These are phyloP conservation scores for Trialeurodes vaporariorum DNA, from an alignment of 1,140 invertebrate genomes.

Conservation along the genomic window DNA sequence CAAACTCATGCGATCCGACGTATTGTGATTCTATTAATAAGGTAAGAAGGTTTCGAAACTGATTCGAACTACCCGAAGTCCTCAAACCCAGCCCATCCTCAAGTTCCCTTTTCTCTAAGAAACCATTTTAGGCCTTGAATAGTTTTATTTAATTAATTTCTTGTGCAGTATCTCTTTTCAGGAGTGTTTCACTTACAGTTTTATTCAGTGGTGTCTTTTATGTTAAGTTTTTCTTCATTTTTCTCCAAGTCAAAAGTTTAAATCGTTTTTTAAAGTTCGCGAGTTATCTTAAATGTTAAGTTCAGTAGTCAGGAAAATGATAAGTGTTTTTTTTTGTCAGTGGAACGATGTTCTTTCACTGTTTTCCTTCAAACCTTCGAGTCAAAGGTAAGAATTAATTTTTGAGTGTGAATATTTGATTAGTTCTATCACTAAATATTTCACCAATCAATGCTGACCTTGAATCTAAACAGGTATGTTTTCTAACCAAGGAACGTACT, in stretches of 20 bases:
- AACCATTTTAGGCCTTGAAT: not conserved
- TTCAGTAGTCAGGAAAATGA: not conserved
- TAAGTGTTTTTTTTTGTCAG: not conserved
- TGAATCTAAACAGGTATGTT: too few species aligned
- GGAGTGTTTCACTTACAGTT: not conserved
- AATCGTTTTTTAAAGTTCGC: not conserved
- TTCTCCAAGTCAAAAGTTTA: not conserved
- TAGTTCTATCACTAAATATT: not conserved
- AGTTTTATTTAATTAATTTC: not conserved
- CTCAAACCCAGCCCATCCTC: not conserved
- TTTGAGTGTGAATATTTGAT: not conserved
- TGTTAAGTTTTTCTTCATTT: not conserved
- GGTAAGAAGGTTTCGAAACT: not conserved
- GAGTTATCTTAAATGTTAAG: not conserved
- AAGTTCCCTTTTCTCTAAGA: not conserved
- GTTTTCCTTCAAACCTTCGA: not conserved
- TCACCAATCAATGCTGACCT: not conserved
- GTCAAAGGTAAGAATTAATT: not conserved
- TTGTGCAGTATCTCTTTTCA: not conserved
- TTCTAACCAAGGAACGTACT: too few species aligned
- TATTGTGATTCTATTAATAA: not conserved
- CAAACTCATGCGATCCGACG: not conserved
- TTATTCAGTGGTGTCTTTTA: not conserved
- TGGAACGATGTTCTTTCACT: not conserved
- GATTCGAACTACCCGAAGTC: not conserved